Evolutionary conservation across 2,797 vertebrate genomes (phyloP), one percentile per base, ranked within the genome.

Genomic region (Tangara arthus): DNA sequence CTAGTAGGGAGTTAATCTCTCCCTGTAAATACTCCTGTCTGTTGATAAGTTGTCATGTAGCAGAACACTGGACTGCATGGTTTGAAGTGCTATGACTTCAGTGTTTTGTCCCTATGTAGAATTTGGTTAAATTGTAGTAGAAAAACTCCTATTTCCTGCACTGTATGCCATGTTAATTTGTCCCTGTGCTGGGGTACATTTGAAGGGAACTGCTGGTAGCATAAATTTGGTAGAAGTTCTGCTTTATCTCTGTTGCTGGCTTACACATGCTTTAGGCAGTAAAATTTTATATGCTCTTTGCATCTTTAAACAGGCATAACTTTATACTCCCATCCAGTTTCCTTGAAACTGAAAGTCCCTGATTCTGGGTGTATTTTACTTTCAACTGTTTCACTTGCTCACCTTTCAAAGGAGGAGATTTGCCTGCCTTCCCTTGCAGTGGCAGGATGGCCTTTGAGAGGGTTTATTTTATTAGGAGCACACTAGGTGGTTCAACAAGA

Each of bases 381-480:
- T 30, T 47, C 24, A 53, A 0, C 34, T 60, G 8, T 65, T 61
- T 70, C 41, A 19, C 41, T 61, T 66, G 4, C 50, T 60, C 64
- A 22, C 9, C 30, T 86, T 53, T 50, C 42, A 47, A 19, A 86
- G 82, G 17, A n/a, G 5, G 39, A 82, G 37, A 47, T 69, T 65
- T 81, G 23, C 46, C 50, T 60, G 2, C 34, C 42, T 75, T 53
- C 14, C 49, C 46, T 65, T 66, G 42, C 46, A 32, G 52, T 39
- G 66, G 20, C 50, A 55, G 47, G 55, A 42, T 15, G 28, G 59
- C 66, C 57, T 76, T 59, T 57, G 63, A 28, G 52, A 78, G 57
- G 76, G 44, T 80, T 95, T 90, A 42, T 94, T 90, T 91, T 71
- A 50, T 44, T 81, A 91, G 69, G 64, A 86, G 23, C 13, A 15